Conservation (phyloP, 2,888 invertebrate species). For the Beris chalybata region DNA sequence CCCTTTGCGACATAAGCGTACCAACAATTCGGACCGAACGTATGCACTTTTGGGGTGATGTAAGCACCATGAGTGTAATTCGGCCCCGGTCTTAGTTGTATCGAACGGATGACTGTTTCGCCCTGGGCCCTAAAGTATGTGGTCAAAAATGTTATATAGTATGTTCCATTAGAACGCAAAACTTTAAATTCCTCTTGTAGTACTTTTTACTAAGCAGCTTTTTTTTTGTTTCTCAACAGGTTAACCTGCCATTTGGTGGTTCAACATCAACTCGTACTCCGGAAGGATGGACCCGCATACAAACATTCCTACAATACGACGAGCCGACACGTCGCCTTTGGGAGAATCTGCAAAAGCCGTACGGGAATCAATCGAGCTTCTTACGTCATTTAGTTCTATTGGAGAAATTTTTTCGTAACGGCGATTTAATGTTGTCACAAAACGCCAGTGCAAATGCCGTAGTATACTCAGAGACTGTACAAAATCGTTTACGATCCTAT, state of each 20-base stretch:
- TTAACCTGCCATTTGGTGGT: constrained; percentile 72
- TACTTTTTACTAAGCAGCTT: not conserved
- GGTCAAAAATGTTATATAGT: not conserved
- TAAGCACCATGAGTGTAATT: too few relatives aligned
- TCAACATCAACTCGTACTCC: constrained; percentile 63
- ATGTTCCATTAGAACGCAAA: not conserved
- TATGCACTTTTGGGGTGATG: too few relatives aligned
- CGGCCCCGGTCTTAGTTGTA: too few relatives aligned
- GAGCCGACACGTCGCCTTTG: constrained; percentile 78
- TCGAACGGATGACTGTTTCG: too few relatives aligned
- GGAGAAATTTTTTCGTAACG: constrained; percentile 82
- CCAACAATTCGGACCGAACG: too few relatives aligned
- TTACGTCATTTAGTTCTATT: constrained; percentile 76
- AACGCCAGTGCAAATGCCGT: constrained; percentile 74
- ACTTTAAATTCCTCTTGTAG: not conserved
- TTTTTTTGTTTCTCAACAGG: constrained; percentile 47
- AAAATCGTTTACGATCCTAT: constrained; percentile 75
- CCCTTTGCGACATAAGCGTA: too few relatives aligned
- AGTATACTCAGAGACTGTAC: constrained; percentile 78
- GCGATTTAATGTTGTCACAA: constrained; percentile 73
- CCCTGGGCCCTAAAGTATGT: too few relatives aligned
- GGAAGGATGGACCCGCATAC: constrained; percentile 83
- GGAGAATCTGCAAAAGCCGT: constrained; percentile 82
- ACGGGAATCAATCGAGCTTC: constrained; percentile 85
- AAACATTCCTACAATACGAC: constrained; percentile 78